Evolutionary conservation across 2,888 invertebrate genomes (phyloP).

Genomic region (Spilosoma lubricipeda): DNA sequence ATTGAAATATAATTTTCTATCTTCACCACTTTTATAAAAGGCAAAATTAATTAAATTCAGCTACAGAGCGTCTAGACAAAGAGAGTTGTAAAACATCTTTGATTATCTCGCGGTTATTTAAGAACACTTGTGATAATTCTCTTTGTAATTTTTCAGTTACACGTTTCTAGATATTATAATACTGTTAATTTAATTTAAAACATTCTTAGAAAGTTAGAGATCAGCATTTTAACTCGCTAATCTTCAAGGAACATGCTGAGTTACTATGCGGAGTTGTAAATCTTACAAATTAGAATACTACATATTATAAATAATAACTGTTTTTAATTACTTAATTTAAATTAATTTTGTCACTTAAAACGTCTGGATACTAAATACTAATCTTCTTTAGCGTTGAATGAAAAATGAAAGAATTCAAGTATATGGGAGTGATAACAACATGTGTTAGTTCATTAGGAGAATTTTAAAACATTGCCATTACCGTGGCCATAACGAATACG

Average conservation of each 20-base stretch:
- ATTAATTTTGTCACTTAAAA: no score
- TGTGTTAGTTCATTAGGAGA: background rate
- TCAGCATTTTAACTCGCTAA: background rate
- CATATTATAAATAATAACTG: background rate
- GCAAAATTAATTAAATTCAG: background rate
- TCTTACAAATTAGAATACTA: background rate
- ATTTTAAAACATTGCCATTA: background rate
- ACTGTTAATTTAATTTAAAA: background rate
- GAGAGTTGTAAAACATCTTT: background rate
- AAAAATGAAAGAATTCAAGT: background rate
- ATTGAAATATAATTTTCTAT: background rate
- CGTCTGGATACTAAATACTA: no score
- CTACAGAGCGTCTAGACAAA: background rate
- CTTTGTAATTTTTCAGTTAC: background rate
- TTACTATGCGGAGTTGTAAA: background rate
- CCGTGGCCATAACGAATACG: constrained; percentile 17
- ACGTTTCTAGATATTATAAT: background rate
- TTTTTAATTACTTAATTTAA: background rate
- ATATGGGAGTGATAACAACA: background rate
- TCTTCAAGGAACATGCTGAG: background rate
- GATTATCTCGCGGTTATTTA: background rate
- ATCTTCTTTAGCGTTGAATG: no score
- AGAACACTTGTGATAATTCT: background rate
- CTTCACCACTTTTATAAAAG: background rate
- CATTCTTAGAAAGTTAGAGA: background rate